A percentile compares a stretch with the other conserved stretches of the same genome.
These are phyloP conservation scores for Babylonia areolata DNA, from an alignment of 1,140 invertebrate species.

Conservation along the genomic window DNA sequence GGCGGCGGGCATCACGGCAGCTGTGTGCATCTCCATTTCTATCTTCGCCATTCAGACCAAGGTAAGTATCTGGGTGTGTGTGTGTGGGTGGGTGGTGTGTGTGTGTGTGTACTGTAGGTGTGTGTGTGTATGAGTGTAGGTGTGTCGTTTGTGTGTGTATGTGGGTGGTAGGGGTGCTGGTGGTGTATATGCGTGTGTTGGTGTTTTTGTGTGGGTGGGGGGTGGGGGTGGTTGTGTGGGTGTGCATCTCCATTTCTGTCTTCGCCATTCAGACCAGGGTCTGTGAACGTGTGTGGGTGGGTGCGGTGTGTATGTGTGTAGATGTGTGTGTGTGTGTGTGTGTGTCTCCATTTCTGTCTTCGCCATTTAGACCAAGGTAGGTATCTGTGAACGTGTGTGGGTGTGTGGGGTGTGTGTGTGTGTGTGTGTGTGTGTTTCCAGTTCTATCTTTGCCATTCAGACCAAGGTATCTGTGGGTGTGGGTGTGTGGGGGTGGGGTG, in stretches of 20 bases:
- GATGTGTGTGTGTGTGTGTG: neutral
- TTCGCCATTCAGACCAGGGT: too few species aligned
- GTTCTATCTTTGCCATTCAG: too few species aligned
- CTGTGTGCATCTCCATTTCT: conserved; percentile 77
- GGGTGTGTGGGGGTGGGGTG: too few species aligned
- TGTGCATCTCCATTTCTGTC: too few species aligned
- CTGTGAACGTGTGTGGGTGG: too few species aligned
- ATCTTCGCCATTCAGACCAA: conserved; percentile 79
- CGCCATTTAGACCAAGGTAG: too few species aligned
- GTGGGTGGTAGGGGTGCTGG: neutral
- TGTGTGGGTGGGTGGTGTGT: conserved; percentile 8
- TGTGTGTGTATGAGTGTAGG: neutral
- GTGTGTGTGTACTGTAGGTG: neutral
- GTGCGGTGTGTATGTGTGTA: neutral
- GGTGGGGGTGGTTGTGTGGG: neutral
- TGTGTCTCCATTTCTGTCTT: too few species aligned
- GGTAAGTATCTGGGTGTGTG: conserved; percentile 62
- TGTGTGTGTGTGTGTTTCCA: conserved; percentile 9
- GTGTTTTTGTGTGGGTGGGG: neutral
- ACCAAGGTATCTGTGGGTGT: too few species aligned
- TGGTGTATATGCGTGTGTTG: neutral
- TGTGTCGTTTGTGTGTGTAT: neutral
- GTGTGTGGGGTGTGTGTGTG: neutral
- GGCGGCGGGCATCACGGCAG: conserved; percentile 77
- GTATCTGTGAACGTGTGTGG: neutral